These are phyloP conservation scores for Andrena chrysosceles DNA, from an alignment of 2,888 invertebrate genomes.

Conservation along the genomic window DNA sequence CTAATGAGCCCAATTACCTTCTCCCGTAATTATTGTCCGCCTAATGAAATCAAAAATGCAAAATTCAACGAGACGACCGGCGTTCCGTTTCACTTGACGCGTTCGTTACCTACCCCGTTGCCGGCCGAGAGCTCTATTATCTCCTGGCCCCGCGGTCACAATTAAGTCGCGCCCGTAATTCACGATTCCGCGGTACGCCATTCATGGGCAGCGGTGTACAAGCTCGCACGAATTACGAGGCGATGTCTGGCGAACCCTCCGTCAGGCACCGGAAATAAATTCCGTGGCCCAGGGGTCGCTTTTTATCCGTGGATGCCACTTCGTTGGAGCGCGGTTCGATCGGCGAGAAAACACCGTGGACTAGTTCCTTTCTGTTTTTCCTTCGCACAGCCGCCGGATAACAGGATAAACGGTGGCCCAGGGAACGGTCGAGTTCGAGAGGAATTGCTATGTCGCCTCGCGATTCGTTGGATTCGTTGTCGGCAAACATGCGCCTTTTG, in stretches of 20 bases:
- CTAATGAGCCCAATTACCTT: constrained; percentile 28
- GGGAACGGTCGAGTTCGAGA: not conserved
- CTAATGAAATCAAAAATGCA: constrained; percentile 47
- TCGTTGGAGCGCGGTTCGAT: constrained; percentile 6
- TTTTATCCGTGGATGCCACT: constrained; percentile 16
- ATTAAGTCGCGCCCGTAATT: constrained; percentile 44
- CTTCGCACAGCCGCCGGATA: not conserved
- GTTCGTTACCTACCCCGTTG: constrained; percentile 2
- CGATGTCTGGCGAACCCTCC: constrained; percentile 10
- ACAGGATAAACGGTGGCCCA: constrained; percentile 25
- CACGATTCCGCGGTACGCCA: constrained; percentile 27
- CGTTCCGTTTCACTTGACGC: constrained; percentile 7
- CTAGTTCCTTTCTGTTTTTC: not conserved
- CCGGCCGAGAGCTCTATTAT: constrained; percentile 5
- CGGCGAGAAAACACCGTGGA: constrained; percentile 10
- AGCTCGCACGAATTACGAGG: constrained; percentile 20
- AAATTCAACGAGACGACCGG: constrained; percentile 16
- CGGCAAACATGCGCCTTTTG: constrained; percentile 10
- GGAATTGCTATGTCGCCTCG: constrained; percentile 5
- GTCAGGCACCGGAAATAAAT: constrained; percentile 36
- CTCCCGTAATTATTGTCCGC: constrained; percentile 31
- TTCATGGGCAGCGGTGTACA: constrained; percentile 22
- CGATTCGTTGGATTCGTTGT: not conserved
- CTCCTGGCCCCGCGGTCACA: constrained; percentile 29
- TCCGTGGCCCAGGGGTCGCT: not conserved